Conservation (phyloP, 2,888 invertebrate species). For the Orchesella flavescens region DNA sequence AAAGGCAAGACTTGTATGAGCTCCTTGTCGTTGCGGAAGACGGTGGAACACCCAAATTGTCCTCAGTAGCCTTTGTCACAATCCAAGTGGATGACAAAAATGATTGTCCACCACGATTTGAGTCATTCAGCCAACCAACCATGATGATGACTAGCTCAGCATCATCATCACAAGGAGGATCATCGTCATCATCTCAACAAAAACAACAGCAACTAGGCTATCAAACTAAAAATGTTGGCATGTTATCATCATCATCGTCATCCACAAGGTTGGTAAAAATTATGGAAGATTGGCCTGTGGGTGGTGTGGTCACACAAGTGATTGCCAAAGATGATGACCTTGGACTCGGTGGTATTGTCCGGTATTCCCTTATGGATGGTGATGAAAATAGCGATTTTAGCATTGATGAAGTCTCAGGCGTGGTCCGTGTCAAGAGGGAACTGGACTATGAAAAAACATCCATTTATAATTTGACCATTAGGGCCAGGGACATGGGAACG, state of each 20-base stretch:
- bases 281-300: conserved; percentile 91
- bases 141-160: conserved; percentile 71
- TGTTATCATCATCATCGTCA: conserved; percentile 1
- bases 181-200: conserved; percentile 66
- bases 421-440: conserved; percentile 84
- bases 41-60: conserved; percentile 81
- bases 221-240: conserved; percentile 71
- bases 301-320: conserved; percentile 87
- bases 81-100: conserved; percentile 91
- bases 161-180: conserved; percentile 1
- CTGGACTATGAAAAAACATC: conserved; percentile 93
- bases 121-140: conserved; percentile 80
- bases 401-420: conserved; percentile 89
- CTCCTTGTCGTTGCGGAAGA: conserved; percentile 86
- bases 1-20: conserved; percentile 87
- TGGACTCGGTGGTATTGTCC: conserved; percentile 85
- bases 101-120: conserved; percentile 89
- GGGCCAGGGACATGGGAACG: conserved; percentile 88
- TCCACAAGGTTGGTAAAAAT: conserved; percentile 80
- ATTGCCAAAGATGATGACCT: conserved; percentile 89
- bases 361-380: conserved; percentile 83
- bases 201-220: conserved; percentile 73
- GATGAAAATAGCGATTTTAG: conserved; percentile 82
- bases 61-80: conserved; percentile 87
- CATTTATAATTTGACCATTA: conserved; percentile 89